Evolutionary conservation across 2,797 vertebrate genomes (phyloP), one percentile per base, ranked within the genome.

Genomic region (Pipistrellus kuhlii): DNA sequence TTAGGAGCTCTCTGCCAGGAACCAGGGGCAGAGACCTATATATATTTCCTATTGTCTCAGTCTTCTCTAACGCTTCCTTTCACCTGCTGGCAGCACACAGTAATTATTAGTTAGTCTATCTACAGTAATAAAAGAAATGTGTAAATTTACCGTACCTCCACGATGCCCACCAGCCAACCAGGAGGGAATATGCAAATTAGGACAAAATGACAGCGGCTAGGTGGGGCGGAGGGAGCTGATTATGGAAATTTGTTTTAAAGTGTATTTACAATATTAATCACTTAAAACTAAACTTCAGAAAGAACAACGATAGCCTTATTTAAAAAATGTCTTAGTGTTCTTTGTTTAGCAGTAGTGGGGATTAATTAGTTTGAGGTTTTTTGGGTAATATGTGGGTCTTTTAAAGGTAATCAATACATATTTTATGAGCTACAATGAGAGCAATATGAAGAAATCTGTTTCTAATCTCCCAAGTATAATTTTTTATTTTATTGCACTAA

Each of bases 301-400:
- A 75, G 25, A 38, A 38, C 38, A 32, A 89, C 35, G 14, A 78
- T 78, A 84, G 27, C 62, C 12, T 64, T 93, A 85, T 62, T 71
- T 75, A 62, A 62, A 18, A 51, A 80, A 81, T 71, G 10, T 87
- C 9, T 80, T 80, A 62, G 23, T 12, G 8, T 81, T 94, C 44
- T 94, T 92, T 88, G 78, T 59, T 69, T 85, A 82, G 62, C 6
- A 71, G 14, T 81, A 66, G 20, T 57, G 25, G 41, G 41, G 73
- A 86, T 95, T 78, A 78, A 86, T 95, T 78, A 78, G 71, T 87
- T 90, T 95, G 84, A 2, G 85, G 86, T 76, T 89, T 73, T 62
- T 68, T 44, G 25, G 48, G 48, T 66, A 85, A 80, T 66, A 25
- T 25, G 23, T 81, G 41, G 12, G 9, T 76, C 66, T 46, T 92